These are phyloP conservation scores for Drosophila ohnishii DNA, from an alignment of 1,140 invertebrate species.

Conservation along the genomic window DNA sequence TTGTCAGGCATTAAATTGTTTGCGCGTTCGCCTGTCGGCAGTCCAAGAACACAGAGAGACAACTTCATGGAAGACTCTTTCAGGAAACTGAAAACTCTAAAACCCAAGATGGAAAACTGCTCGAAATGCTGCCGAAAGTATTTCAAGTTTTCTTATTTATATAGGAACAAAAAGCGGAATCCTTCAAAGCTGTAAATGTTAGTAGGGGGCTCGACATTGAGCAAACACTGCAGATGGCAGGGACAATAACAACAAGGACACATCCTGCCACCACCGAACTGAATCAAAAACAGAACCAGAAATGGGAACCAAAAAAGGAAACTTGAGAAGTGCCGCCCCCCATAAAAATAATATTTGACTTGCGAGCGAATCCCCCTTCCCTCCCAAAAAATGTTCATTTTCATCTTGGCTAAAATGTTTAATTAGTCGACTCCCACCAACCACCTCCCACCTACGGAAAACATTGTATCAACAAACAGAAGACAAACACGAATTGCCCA, in stretches of 20 bases:
- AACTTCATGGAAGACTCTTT: constrained; percentile 17
- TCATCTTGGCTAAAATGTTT: constrained; percentile 68
- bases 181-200: constrained; percentile 24
- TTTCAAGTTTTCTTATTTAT: constrained; percentile 32
- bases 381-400: constrained; percentile 60
- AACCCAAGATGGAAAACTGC: constrained; percentile 1
- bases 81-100: no score
- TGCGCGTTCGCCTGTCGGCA: constrained; percentile 11
- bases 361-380: not conserved
- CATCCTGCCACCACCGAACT: not conserved
- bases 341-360: constrained; percentile 59
- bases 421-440: constrained; percentile 48
- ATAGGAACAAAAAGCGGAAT: constrained; percentile 17
- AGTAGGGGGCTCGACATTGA: constrained; percentile 8
- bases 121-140: not conserved
- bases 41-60: not conserved
- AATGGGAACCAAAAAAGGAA: constrained; percentile 14
- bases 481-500: constrained; percentile 55
- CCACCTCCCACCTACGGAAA: not conserved
- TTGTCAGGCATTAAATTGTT: constrained; percentile 56
- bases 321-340: constrained; percentile 14
- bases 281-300: constrained; percentile 14
- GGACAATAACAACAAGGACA: constrained; percentile 14
- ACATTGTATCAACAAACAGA: constrained; percentile 47
- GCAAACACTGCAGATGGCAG: constrained; percentile 37